These are phyloP conservation scores for Channa striata DNA, from an alignment of 2,797 vertebrate genomes.

Conservation along the genomic window DNA sequence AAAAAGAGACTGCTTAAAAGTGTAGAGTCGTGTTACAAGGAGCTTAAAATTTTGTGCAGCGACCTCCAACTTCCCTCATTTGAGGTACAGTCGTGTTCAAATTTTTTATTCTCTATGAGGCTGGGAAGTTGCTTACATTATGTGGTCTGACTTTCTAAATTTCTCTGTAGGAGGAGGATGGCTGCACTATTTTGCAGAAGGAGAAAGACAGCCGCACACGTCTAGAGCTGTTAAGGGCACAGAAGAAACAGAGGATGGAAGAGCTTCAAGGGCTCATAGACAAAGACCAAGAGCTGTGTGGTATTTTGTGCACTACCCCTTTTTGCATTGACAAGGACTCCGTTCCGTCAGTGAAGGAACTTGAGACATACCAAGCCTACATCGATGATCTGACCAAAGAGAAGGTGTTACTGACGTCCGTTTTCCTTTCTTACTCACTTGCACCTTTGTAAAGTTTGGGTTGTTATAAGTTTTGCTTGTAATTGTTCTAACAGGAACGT, in stretches of 20 bases:
- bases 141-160: slow-evolving; percentile 9
- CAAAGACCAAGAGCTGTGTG: slow-evolving; percentile 88
- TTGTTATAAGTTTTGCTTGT: background rate
- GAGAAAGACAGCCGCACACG: slow-evolving; percentile 90
- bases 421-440: background rate
- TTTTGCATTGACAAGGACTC: slow-evolving; percentile 71
- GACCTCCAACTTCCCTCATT: slow-evolving; percentile 87
- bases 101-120: background rate
- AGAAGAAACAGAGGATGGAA: slow-evolving; percentile 89
- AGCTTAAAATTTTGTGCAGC: slow-evolving; percentile 81
- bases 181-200: slow-evolving; percentile 89
- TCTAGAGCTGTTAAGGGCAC: slow-evolving; percentile 86
- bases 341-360: slow-evolving; percentile 88
- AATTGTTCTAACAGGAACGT: slow-evolving; percentile 77
- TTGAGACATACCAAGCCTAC: slow-evolving; percentile 84
- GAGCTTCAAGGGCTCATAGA: slow-evolving; percentile 86
- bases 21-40: slow-evolving; percentile 84
- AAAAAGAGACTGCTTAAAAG: slow-evolving; percentile 87
- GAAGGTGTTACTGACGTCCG: slow-evolving; percentile 81
- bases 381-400: slow-evolving; percentile 82
- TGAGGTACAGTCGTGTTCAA: slow-evolving; percentile 78
- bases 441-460: background rate
- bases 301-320: slow-evolving; percentile 83
- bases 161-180: slow-evolving; percentile 84
- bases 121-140: background rate